Conservation (phyloP, 2,113 vertebrate species). For the Dromiciops gliroides region DNA sequence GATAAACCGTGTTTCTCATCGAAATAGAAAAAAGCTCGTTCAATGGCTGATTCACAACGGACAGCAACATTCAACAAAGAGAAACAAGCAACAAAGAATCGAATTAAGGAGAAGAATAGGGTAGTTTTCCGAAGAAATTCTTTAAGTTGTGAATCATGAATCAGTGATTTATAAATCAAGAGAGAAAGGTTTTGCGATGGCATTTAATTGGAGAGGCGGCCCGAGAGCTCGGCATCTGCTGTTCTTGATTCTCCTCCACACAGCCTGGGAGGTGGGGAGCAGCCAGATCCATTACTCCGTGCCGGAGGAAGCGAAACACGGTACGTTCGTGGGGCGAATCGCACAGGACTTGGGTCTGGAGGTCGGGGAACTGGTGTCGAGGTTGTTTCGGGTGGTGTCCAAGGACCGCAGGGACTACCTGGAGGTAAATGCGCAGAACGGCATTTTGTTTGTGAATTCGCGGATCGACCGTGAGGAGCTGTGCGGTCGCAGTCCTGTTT, state of each 20-base stretch:
- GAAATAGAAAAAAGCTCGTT: conserved; percentile 37
- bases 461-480: conserved; percentile 81
- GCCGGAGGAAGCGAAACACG: conserved; percentile 80
- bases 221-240: conserved; percentile 49
- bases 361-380: conserved; percentile 74
- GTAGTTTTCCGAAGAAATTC: conserved; percentile 7
- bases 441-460: conserved; percentile 71
- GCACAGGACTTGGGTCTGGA: conserved; percentile 82
- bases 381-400: conserved; percentile 62
- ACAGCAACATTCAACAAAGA: conserved; percentile 29
- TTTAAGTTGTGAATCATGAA: not conserved
- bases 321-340: conserved; percentile 82
- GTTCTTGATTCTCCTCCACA: conserved; percentile 46
- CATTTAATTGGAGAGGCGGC: conserved; percentile 53
- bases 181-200: conserved; percentile 61
- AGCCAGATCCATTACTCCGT: conserved; percentile 83
- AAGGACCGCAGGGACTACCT: conserved; percentile 72
- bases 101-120: not conserved
- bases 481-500: conserved; percentile 83
- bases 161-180: not conserved
- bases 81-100: conserved; percentile 10
- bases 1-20: conserved; percentile 28
- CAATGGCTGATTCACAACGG: conserved; percentile 22
- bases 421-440: conserved; percentile 81
- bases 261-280: conserved; percentile 45